These are phyloP conservation scores for Penelope pileata DNA, from an alignment of 2,113 vertebrate species.

Conservation along the genomic window DNA sequence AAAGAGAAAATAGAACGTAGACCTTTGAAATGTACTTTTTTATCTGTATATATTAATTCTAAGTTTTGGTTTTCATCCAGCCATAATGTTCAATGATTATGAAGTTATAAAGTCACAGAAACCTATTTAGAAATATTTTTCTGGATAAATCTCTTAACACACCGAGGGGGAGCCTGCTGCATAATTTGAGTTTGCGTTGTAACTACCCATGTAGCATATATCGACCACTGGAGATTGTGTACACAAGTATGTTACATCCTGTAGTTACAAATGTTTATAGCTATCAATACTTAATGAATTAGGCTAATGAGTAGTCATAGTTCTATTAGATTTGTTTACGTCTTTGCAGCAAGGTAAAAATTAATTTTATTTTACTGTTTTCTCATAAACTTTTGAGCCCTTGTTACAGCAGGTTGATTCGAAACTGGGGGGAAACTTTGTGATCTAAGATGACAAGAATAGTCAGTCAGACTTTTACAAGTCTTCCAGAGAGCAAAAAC, in stretches of 20 bases:
- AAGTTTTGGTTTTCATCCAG: background rate
- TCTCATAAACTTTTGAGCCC: background rate
- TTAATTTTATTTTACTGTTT: background rate
- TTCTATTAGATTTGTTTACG: background rate
- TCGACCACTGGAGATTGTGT: background rate
- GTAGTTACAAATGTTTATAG: background rate
- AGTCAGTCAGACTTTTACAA: background rate
- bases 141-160: background rate
- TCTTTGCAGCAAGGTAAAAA: background rate
- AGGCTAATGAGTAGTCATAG: background rate
- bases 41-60: background rate
- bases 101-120: background rate
- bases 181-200: background rate
- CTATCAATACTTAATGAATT: background rate
- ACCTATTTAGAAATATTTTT: background rate
- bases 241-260: background rate
- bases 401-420: background rate
- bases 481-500: background rate
- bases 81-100: background rate
- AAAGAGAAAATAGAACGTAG: background rate
- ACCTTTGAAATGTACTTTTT: background rate
- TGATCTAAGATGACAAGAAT: background rate
- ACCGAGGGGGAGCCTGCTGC: background rate
- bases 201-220: background rate
- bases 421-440: background rate